Percentiles rank a stretch among this genome's conserved stretches.
Conservation (phyloP, 2,888 invertebrate species). For the Pyrrhosoma nymphula region DNA sequence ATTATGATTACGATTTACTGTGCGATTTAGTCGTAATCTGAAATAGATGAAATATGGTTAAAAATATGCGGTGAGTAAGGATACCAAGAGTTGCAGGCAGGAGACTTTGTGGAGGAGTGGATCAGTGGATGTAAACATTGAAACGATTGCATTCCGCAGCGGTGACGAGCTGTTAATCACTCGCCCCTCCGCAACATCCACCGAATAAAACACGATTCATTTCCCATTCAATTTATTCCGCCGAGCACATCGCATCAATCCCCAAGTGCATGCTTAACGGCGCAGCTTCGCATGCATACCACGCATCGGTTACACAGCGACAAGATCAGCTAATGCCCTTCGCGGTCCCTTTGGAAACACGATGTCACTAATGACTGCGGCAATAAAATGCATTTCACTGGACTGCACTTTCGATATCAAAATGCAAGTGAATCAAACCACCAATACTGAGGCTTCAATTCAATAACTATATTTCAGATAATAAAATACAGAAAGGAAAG, state of each 20-base stretch:
- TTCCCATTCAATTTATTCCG: constrained; percentile 14
- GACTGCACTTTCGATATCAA: background rate
- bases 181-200: background rate
- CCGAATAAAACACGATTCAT: constrained; percentile 5
- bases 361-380: background rate
- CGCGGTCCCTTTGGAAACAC: background rate
- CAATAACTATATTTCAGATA: background rate
- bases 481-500: no score
- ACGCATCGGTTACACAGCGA: background rate
- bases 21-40: background rate
- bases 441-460: background rate
- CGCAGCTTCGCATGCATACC: constrained; percentile 16
- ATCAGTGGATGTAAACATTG: background rate
- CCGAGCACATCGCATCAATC: background rate
- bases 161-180: constrained; percentile 7
- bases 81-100: background rate
- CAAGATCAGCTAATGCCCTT: background rate
- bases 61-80: background rate
- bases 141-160: background rate
- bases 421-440: background rate
- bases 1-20: no score
- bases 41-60: background rate
- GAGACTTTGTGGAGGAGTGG: background rate
- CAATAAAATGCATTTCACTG: background rate
- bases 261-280: constrained; percentile 12